These are phyloP conservation scores for Fragum whitleyi DNA, from an alignment of 2,888 invertebrate genomes.

Conservation along the genomic window DNA sequence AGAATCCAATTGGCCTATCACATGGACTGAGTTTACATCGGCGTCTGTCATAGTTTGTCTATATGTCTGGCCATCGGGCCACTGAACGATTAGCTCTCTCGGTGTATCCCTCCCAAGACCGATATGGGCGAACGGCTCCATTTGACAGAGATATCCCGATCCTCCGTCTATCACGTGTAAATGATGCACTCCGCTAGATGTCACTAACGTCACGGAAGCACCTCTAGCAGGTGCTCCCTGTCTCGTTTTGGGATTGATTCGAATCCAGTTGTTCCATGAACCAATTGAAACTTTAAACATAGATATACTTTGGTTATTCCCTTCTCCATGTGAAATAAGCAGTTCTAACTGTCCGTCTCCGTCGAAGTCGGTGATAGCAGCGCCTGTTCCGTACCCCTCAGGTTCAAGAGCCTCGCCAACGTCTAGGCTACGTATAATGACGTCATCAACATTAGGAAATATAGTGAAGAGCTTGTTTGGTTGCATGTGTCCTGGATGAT, in stretches of 20 bases:
- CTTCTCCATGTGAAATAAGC: constrained; percentile 78
- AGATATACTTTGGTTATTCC: constrained; percentile 68
- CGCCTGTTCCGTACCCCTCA: constrained; percentile 78
- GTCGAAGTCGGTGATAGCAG: constrained; percentile 78
- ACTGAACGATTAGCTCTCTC: constrained; percentile 59
- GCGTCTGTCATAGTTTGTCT: constrained; percentile 22
- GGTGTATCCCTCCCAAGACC: constrained; percentile 67
- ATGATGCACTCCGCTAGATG: constrained; percentile 56
- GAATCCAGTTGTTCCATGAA: constrained; percentile 70
- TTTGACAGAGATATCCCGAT: constrained; percentile 80
- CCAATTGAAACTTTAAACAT: constrained; percentile 68
- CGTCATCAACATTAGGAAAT: constrained; percentile 24
- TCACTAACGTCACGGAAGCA: constrained; percentile 73
- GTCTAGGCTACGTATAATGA: constrained; percentile 31
- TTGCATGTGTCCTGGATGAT: constrained; percentile 52
- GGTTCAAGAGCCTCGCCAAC: constrained; percentile 80
- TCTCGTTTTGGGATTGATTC: constrained; percentile 76
- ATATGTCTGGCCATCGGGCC: constrained; percentile 68
- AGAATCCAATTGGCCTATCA: constrained; percentile 36
- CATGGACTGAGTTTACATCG: constrained; percentile 56
- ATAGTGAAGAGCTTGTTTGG: constrained; percentile 77
- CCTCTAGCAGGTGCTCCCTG: constrained; percentile 81
- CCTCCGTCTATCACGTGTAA: constrained; percentile 77
- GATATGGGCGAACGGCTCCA: constrained; percentile 81
- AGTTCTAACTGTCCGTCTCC: constrained; percentile 79